A percentile compares a stretch with the other conserved stretches of the same genome.
These are phyloP conservation scores for Aphodius sticticus DNA, from an alignment of 2,888 invertebrate genomes.

Conservation along the genomic window DNA sequence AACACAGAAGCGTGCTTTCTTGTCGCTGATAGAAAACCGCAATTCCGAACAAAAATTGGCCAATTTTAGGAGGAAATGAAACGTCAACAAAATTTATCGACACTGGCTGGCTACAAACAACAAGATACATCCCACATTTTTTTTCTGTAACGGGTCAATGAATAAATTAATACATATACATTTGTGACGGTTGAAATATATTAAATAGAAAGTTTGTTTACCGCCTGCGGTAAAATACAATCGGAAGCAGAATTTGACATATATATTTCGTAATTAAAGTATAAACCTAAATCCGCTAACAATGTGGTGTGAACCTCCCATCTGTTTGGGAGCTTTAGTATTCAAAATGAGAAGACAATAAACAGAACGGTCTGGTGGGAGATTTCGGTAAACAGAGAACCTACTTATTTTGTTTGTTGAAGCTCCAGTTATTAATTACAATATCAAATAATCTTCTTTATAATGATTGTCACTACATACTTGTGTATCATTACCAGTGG, in stretches of 20 bases:
- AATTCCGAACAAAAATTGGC: neutral
- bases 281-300: slow-evolving; percentile 4
- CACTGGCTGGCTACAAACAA: neutral
- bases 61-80: neutral
- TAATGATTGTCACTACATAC: neutral
- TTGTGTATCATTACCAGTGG: neutral
- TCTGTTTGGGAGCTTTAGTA: neutral
- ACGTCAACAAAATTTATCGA: slow-evolving; percentile 4
- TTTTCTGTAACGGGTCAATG: neutral
- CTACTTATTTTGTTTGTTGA: neutral
- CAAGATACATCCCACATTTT: slow-evolving; percentile 4
- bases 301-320: slow-evolving; percentile 4
- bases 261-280: neutral
- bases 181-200: neutral
- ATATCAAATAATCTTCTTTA: neutral
- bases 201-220: neutral
- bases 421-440: neutral
- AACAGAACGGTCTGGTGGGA: neutral
- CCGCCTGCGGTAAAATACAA: neutral
- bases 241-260: neutral
- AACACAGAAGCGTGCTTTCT: neutral
- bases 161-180: neutral
- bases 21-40: neutral
- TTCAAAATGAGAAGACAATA: neutral
- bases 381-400: neutral